phyloP scores from a whole-genome alignment of 2,113 vertebrate species.

The Haliaeetus leucogaster region DNA sequence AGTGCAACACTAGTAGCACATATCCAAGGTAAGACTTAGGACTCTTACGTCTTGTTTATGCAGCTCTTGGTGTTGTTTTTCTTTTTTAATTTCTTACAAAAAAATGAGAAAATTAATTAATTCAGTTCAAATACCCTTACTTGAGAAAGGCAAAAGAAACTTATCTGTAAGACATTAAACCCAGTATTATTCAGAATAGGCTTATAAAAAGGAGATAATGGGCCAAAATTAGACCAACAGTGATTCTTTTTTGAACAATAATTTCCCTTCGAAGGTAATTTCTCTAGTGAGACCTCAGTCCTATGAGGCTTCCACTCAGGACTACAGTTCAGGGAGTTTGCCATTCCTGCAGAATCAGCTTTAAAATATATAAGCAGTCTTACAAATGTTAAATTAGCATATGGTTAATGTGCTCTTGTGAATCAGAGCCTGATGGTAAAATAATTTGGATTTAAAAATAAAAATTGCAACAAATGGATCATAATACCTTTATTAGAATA shows the following conservation, averaged over 20 bases:
- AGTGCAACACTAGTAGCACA: conserved; percentile 14
- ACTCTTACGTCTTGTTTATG: not conserved
- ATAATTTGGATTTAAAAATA: not conserved
- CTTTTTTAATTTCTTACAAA: not conserved
- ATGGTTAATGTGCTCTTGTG: not conserved
- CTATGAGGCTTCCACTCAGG: not conserved
- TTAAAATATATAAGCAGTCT: not conserved
- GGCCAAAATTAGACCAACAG: not conserved
- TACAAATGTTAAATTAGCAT: not conserved
- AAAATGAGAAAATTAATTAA: not conserved
- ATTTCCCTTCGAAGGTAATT: not conserved
- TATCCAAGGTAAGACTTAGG: conserved; percentile 54
- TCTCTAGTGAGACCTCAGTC: not conserved
- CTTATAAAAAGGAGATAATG: not conserved
- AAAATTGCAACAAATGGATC: not conserved
- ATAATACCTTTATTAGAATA: not conserved
- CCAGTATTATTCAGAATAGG: not conserved
- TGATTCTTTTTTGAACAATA: not conserved
- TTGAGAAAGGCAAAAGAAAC: not conserved
- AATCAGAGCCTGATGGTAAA: not conserved
- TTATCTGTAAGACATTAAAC: not conserved
- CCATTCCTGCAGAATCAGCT: not conserved
- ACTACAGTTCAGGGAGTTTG: not conserved
- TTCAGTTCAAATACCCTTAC: not conserved
- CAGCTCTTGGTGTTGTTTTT: not conserved